Evolutionary conservation across 2,113 vertebrate species (phyloP), one percentile per base, ranked within the genome.

Genomic region (Sceloporus tristichus): DNA sequence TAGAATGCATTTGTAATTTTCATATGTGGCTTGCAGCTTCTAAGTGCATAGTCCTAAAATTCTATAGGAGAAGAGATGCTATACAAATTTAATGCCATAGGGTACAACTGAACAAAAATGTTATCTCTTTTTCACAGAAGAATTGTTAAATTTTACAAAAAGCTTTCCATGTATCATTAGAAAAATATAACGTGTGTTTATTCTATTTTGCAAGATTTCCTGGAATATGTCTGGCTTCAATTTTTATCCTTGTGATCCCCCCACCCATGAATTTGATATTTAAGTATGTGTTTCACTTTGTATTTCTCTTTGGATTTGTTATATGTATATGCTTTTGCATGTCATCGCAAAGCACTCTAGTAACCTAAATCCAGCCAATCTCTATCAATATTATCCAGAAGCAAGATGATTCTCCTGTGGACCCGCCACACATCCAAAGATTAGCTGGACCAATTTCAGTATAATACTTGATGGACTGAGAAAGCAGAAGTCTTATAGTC

Each of bases 1-100:
- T 85, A 90, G 86, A 91, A 93, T 92, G 89, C 95, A 29, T 71
- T 71, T 90, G 89, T 78, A 95, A 79, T 91, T 92, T 95, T 93
- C 91, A 9, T 88, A 42, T 54, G 8, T 74, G 38, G 89, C 88
- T 89, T 85, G 87, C 88, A 92, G 19, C 91, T 90, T 59, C 38
- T 94, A 1, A 91, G 86, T 48, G 91, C 86, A 48, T 1, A 2
- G 92, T 27, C 78, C 68, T 88, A 92, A 86, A 59, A 42, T 85
- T 82, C 87, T 91, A 53, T 73, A 94, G 91, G 91, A 93, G 92
- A 93, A 94, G 89, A 94, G 89, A 87, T 70, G 71, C 88, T 84
- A 85, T 90, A 29, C 79, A 91, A 91, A 56, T 88, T 25, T 68
- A 90, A 89, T 0, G 0, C 84, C 86, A 19, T 85, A 56, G 59